Evolutionary conservation across 2,888 invertebrate species (phyloP), one percentile per base, ranked within the genome.

Genomic region (Melieria crassipennis): DNA sequence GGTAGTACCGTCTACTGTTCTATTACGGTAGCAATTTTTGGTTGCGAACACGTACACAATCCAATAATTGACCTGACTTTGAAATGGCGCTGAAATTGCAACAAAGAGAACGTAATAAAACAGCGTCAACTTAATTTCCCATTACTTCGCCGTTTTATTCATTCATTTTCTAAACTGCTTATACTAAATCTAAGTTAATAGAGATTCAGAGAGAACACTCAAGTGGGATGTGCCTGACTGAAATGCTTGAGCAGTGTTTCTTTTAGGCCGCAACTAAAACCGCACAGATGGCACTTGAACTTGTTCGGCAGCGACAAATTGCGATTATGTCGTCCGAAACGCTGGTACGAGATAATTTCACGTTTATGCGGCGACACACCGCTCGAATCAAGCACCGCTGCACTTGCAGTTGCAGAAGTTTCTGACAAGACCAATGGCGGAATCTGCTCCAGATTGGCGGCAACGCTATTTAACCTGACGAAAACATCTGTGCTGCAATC

Each of bases 1-100:
- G 86, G 86, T 86, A 86, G 86, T 86, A 86, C 86, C 86, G 86
- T 83, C 85, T 86, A 84, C 86, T 86, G 86, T 81, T 79, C 72
- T 48, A 30, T 77, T 82, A 85, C 86, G 86, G 85, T 86, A 86
- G 86, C 86, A 85, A 83, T 82, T 81, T 81, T 79, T 78, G 75
- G 50, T 48, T 61, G 55, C 4, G 3, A 47, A 58, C 4, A 30
- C 30, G 65, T 50, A 45, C 75, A 57, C 50, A 64, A 11, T 68
- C 63, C 78, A 80, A 79, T 79, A 83, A 84, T 79, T 81, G 86
- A 86, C 86, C 86, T 86, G 86, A 86, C 86, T 84, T 70, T 62
- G 75, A 4, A 58, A 60, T 30, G 11, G 13, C 30, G 30, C 57
- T 65, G 10, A 10, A 50, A 50, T 50, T n/a, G 10, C n/a, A 10